Percentiles rank a stretch among this genome's conserved stretches.
Conservation (phyloP, 2,113 vertebrate species). For the Megalops atlanticus region DNA sequence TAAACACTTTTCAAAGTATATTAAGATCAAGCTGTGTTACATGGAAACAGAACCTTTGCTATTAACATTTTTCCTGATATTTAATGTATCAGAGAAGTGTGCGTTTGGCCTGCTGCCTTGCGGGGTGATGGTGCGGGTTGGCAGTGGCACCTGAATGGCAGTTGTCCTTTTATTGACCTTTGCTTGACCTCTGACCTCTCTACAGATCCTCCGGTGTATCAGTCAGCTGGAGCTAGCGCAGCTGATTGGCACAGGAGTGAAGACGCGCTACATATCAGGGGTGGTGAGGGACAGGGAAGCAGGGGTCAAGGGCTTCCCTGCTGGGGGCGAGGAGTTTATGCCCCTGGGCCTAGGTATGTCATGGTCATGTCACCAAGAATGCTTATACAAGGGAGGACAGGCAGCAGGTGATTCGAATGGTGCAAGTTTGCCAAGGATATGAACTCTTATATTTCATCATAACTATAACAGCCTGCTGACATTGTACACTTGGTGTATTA, state of each 20-base stretch:
- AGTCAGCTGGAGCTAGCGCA: slow-evolving; percentile 96
- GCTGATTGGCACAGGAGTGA: slow-evolving; percentile 93
- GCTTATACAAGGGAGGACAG: no score
- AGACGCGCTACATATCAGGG: slow-evolving; percentile 91
- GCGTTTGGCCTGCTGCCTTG: no score
- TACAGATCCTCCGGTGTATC: slow-evolving; percentile 92
- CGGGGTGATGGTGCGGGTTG: neutral
- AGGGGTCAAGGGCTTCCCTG: slow-evolving; percentile 75
- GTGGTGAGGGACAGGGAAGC: slow-evolving; percentile 85
- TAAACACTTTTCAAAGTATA: neutral
- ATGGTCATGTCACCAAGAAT: neutral
- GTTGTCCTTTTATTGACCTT: neutral
- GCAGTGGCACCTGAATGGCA: neutral
- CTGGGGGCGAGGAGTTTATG: slow-evolving; percentile 92
- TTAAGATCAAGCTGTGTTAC: neutral
- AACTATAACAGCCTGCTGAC: no score
- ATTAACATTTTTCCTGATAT: no score
- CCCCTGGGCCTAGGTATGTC: slow-evolving; percentile 84
- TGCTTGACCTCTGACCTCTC: neutral
- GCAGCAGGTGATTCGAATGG: neutral
- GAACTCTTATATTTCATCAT: no score
- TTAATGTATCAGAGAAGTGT: neutral
- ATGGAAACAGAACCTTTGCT: neutral
- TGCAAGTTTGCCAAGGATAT: no score
- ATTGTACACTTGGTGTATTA: no score